Base-by-base conservation (phyloP, 2,113 vertebrate genomes). In the Hyperoodon ampullatus region DNA sequence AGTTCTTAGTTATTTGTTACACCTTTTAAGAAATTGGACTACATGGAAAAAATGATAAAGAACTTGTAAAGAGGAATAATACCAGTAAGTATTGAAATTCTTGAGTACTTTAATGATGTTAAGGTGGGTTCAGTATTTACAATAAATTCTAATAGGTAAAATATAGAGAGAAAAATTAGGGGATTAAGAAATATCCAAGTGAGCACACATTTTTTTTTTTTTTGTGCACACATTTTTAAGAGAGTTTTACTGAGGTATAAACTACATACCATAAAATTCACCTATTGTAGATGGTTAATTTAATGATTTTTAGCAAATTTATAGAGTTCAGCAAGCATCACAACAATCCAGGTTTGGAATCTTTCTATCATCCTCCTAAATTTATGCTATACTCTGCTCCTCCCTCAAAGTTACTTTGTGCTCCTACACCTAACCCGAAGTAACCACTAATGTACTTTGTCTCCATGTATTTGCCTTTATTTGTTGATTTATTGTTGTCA, bases 101-200 rank as follows among this genome's bases (percentile, higher is more conserved):
- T 85, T 66, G 12, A 35, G 9, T 55, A 55, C 80, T 78, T 90
- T n/a, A 88, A 65, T 53, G 2, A 44, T 18, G 16, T 65, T 85
- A 88, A 61, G 12, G 5, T 74, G 47, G 28, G 70, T 70, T 95
- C n/a, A 58, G 13, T 93, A 72, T 50, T 83, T 83, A 55, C 0
- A 93, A 72, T 50, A 33, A 24, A 18, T 83, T 87, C 71, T 93
- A 78, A 70, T 82, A 39, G 6, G 39, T 50, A 16, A 84, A 88
- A 86, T 60, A 92, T 11, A 44, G 12, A 90, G 63, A 58, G 9
- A 93, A 60, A 82, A 33, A 55, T 42, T 8, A 60, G 30, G 35
- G 28, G 3, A 58, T 47, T 30, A 88, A 83, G 53, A 33, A 80
- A 75, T 65, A 92, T 19, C 6, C 53, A 92, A 81, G 23, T 33